A percentile compares a stretch with the other conserved stretches of the same genome.
phyloP scores from a whole-genome alignment of 2,797 vertebrate species.

The Dermochelys coriacea region DNA sequence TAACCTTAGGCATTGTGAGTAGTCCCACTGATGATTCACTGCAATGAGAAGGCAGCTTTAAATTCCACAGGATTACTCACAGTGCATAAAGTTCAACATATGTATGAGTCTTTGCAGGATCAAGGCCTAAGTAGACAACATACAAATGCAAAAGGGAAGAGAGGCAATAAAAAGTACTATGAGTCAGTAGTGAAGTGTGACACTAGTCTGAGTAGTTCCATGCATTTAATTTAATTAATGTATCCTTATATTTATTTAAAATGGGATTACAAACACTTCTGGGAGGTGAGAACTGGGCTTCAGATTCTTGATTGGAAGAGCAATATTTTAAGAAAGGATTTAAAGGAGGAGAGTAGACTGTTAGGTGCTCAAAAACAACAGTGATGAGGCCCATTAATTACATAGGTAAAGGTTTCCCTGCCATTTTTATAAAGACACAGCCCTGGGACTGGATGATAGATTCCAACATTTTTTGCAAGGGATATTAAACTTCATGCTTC shows the following conservation, averaged over 20 bases:
- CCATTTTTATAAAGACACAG: background rate
- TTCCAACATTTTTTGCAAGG: background rate
- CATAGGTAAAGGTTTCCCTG: background rate
- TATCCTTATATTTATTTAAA: background rate
- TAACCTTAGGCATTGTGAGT: background rate
- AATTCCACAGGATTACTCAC: background rate
- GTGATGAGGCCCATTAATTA: conserved; percentile 12
- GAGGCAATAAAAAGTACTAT: background rate
- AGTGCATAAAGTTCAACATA: background rate
- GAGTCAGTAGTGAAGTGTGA: background rate
- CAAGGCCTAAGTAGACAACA: background rate
- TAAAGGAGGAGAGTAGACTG: background rate
- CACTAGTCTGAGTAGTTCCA: background rate
- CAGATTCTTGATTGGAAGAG: background rate
- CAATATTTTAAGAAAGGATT: background rate
- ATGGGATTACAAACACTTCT: background rate
- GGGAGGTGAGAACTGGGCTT: background rate
- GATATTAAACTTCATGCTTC: background rate
- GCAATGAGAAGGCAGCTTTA: background rate
- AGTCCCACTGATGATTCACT: background rate
- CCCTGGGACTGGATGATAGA: background rate
- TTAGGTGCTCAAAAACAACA: background rate
- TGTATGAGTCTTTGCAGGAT: background rate
- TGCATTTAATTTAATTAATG: background rate
- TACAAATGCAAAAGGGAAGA: background rate